Conservation (phyloP, 2,113 vertebrate species). For the Gorsachius goisagi region DNA sequence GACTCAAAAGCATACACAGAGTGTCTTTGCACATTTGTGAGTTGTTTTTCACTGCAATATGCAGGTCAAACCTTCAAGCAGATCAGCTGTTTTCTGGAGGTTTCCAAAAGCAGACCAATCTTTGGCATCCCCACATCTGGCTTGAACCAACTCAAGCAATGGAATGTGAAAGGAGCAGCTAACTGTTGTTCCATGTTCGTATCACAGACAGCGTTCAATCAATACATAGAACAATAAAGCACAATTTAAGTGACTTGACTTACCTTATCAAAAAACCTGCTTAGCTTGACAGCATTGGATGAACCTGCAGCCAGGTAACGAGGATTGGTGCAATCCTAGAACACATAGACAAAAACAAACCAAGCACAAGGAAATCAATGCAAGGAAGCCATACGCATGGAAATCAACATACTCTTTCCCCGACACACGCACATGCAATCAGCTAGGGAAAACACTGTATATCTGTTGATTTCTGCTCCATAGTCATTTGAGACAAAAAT, state of each 20-base stretch:
- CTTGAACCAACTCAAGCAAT: background rate
- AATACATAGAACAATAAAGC: background rate
- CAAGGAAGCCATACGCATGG: background rate
- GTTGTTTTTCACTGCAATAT: background rate
- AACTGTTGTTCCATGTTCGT: background rate
- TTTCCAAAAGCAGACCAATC: background rate
- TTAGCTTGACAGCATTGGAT: conserved; percentile 96
- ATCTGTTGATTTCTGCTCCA: background rate
- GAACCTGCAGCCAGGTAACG: conserved; percentile 93
- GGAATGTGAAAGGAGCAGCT: background rate
- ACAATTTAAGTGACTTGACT: conserved; percentile 26
- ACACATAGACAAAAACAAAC: background rate
- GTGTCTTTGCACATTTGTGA: background rate
- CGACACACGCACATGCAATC: background rate
- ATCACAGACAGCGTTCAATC: background rate
- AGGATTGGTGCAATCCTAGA: conserved; percentile 93
- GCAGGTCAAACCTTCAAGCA: background rate
- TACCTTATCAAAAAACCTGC: conserved; percentile 99
- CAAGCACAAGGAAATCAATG: background rate
- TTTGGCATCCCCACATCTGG: background rate
- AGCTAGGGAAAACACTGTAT: background rate
- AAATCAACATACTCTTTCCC: background rate
- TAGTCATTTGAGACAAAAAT: background rate
- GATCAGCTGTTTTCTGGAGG: background rate
- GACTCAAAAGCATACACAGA: background rate